These are phyloP conservation scores for Contarinia nasturtii DNA, from an alignment of 1,140 invertebrate genomes.

Conservation along the genomic window DNA sequence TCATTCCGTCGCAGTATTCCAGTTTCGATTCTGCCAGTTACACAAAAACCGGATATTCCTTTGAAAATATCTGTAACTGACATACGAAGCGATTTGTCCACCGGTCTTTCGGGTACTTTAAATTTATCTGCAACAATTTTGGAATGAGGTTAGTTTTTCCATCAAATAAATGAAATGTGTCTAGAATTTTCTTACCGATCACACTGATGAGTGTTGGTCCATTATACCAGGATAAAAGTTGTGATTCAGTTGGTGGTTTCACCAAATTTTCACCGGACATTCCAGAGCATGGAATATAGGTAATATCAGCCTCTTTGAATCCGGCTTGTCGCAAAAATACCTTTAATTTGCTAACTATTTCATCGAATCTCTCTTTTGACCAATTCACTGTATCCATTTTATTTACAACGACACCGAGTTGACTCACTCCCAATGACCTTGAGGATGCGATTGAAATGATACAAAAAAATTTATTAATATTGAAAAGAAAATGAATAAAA, in stretches of 20 bases:
- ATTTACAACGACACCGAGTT: constrained; percentile 70
- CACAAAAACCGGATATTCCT: constrained; percentile 69
- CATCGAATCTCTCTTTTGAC: constrained; percentile 63
- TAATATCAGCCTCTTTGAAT: constrained; percentile 73
- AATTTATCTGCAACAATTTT: constrained; percentile 42
- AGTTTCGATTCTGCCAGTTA: constrained; percentile 79
- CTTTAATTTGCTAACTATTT: constrained; percentile 70
- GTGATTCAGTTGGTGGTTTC: constrained; percentile 40
- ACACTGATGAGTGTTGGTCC: constrained; percentile 66
- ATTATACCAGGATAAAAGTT: constrained; percentile 63
- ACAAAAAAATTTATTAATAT: background rate
- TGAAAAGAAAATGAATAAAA: background rate
- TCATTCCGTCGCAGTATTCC: constrained; percentile 72
- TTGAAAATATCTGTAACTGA: constrained; percentile 92
- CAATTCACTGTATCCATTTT: constrained; percentile 69
- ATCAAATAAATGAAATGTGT: background rate
- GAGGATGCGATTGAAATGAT: no score
- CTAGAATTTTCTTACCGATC: constrained; percentile 36
- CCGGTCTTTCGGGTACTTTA: constrained; percentile 61
- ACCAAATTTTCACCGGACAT: constrained; percentile 84
- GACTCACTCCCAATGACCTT: constrained; percentile 69
- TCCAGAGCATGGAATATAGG: constrained; percentile 90
- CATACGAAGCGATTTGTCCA: constrained; percentile 78
- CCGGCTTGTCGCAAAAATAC: constrained; percentile 90
- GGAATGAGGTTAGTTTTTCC: background rate